These are phyloP conservation scores for Glaucomys volans DNA, from an alignment of 2,113 vertebrate genomes.

Conservation along the genomic window DNA sequence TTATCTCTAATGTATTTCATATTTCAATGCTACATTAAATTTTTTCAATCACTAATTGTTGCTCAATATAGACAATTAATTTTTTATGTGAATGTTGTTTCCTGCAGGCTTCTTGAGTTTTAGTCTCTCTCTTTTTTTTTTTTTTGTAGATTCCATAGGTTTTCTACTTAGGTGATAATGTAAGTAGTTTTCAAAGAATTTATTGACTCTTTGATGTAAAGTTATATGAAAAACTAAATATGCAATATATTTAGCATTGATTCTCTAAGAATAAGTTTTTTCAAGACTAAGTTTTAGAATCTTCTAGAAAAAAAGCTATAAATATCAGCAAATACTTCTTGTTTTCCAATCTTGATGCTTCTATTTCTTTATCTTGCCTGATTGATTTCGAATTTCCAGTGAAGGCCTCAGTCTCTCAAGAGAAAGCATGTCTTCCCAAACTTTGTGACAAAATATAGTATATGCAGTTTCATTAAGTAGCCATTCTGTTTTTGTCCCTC, in stretches of 20 bases:
- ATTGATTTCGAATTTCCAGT: background rate
- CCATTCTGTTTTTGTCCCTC: background rate
- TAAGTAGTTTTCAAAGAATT: conserved; percentile 71
- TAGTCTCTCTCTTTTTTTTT: background rate
- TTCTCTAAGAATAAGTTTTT: conserved; percentile 55
- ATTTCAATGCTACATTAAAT: conserved; percentile 14
- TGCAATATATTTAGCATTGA: conserved; percentile 14
- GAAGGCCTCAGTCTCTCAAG: background rate
- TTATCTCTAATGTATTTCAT: background rate
- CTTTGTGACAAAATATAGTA: background rate
- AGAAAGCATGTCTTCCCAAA: background rate
- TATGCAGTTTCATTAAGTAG: background rate
- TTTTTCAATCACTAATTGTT: background rate
- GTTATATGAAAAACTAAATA: conserved; percentile 62
- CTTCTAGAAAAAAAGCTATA: background rate
- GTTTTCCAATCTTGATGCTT: background rate
- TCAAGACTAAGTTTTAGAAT: conserved; percentile 28
- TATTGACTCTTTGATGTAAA: conserved; percentile 65
- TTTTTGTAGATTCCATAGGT: background rate
- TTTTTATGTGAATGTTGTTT: background rate
- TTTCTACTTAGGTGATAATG: background rate
- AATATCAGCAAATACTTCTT: background rate
- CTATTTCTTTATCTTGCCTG: conserved; percentile 4
- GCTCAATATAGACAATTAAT: background rate
- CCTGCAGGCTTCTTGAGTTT: background rate